Percentiles rank a stretch among this genome's conserved stretches.
Evolutionary conservation across 2,888 invertebrate species (phyloP).

Genomic region (Xestia c-nigrum): DNA sequence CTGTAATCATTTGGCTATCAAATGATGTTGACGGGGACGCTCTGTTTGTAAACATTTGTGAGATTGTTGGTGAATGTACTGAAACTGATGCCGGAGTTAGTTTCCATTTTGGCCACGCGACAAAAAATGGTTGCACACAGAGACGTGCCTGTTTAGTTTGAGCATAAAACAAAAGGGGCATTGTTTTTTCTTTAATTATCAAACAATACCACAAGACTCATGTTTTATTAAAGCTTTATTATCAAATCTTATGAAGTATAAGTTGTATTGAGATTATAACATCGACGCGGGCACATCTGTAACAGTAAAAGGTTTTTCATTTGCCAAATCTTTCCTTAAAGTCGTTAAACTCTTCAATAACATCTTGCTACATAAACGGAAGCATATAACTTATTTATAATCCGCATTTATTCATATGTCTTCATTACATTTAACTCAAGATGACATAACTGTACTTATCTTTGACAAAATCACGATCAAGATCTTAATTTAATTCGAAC

Average conservation of each 20-base stretch:
- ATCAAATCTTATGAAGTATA: neutral
- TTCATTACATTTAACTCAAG: constrained; percentile 6
- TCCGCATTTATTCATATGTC: neutral
- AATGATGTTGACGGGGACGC: neutral
- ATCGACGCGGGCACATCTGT: neutral
- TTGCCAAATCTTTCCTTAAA: neutral
- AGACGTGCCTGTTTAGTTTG: neutral
- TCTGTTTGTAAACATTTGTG: neutral
- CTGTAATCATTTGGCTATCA: neutral
- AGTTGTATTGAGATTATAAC: neutral
- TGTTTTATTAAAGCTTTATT: neutral
- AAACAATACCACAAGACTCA: constrained; percentile 4
- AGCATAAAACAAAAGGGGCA: constrained; percentile 1
- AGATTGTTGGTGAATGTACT: neutral
- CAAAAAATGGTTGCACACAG: neutral
- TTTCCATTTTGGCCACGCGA: neutral
- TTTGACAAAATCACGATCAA: neutral
- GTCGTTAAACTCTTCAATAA: neutral
- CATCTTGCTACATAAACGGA: constrained; percentile 21
- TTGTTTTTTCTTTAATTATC: constrained; percentile 19
- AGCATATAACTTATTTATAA: constrained; percentile 1
- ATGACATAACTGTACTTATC: constrained; percentile 25
- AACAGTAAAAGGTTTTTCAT: neutral
- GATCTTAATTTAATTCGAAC: constrained; percentile 3
- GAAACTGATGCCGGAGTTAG: neutral